Conservation (phyloP, 2,888 invertebrate genomes). For the Trachelus stipa region DNA sequence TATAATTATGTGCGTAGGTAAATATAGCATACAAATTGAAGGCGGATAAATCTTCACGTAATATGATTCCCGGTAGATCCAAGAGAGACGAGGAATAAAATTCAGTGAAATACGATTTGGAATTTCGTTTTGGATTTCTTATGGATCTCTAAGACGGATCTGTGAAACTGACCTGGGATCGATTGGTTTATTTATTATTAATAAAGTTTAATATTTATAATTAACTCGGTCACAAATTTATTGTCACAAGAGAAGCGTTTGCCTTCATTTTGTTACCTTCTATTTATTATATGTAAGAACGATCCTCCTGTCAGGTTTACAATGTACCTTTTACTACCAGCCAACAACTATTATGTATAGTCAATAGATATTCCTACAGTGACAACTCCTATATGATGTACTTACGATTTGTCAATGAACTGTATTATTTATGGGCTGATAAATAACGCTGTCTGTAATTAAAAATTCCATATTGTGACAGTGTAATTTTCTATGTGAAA, state of each 20-base stretch:
- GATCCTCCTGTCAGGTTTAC: not conserved
- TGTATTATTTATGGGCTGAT: not conserved
- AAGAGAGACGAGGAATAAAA: not conserved
- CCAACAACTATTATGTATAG: not conserved
- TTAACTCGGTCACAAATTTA: not conserved
- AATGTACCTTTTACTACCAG: not conserved
- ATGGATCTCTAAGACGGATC: not conserved
- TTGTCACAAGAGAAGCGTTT: not conserved
- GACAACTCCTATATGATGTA: not conserved
- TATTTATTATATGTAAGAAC: not conserved
- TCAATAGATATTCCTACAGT: not conserved
- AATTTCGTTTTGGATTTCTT: not conserved
- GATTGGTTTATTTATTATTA: not conserved
- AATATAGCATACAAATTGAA: not conserved
- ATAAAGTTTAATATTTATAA: not conserved
- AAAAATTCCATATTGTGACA: not conserved
- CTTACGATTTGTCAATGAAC: not conserved
- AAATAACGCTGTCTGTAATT: not conserved
- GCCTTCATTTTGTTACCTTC: not conserved
- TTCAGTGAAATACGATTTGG: not conserved
- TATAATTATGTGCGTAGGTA: not conserved
- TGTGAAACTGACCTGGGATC: not conserved
- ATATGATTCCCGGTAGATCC: not conserved
- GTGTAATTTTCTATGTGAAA: not conserved
- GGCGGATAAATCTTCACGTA: not conserved